Evolutionary conservation across 2,888 invertebrate species (phyloP), one percentile per base, ranked within the genome.

Genomic region (Diplolepis rosae): DNA sequence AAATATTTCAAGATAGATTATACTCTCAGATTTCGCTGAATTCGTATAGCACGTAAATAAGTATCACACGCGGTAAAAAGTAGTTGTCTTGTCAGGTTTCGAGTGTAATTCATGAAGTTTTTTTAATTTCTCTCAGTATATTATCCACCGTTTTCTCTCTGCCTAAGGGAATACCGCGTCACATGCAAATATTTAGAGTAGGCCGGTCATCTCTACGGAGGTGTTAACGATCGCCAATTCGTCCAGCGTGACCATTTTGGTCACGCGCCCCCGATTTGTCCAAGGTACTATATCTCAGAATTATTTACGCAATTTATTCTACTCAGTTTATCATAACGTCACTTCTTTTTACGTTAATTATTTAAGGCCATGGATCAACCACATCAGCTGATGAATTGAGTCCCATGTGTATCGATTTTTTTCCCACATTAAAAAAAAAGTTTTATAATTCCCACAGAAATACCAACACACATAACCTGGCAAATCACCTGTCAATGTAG

Each of bases 221-320:
- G 85, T 87, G 87, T 87, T 83, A 85, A 86, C 81, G 83, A 85
- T 84, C 83, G 84, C 76, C 82, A 84, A 87, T 87, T 84, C 85
- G 83, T 79, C 77, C 77, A 77, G 68, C 71, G 66, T 72, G 74
- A 71, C 76, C 74, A 76, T 76, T 76, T 74, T 76, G 69, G 76
- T 74, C 72, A 68, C 71, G 73, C 73, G 66, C 42, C 65, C 67
- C 18, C 56, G 65, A 48, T 61, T 73, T 7, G 70, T 73, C 42
- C 35, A 61, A 61, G 39, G 61, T 39, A 61, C 39, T 61, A 61
- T 61, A 61, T 24, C 39, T 39, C 27, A 61, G 35, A 24, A n/a
- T 61, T 61, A 35, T 61, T 61, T 61, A 61, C 61, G 61, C 61
- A 61, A 61, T 6, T 35, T 35, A 61, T n/a, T 39, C 35, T 39